Conservation (phyloP, 2,888 invertebrate genomes). For the Caenorhabditis japonica region DNA sequence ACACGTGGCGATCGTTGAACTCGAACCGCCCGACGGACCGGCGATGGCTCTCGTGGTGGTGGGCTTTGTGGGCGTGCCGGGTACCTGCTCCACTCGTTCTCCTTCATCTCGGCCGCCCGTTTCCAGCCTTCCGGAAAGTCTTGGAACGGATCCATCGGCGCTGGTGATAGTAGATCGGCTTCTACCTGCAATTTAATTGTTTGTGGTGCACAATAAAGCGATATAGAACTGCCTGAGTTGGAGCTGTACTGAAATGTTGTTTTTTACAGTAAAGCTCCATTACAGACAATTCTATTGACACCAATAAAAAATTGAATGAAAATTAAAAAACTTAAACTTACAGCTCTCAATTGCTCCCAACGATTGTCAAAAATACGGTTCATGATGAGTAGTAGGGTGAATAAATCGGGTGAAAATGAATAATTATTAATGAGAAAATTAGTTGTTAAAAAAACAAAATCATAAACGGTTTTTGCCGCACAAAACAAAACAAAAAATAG, state of each 20-base stretch:
- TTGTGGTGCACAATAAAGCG: too few species aligned
- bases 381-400: slow-evolving; percentile 10
- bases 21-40: slow-evolving; percentile 1
- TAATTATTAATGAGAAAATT: too few species aligned
- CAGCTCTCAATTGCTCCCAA: slow-evolving; percentile 39
- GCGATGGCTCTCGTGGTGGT: slow-evolving; percentile 8
- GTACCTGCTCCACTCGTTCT: slow-evolving; percentile 13
- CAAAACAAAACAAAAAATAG: too few species aligned
- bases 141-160: slow-evolving; percentile 37
- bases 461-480: too few species aligned
- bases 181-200: slow-evolving; percentile 41
- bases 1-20: neutral
- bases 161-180: slow-evolving; percentile 35
- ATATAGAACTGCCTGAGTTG: neutral
- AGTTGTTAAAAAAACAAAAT: too few species aligned
- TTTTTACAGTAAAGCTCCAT: neutral
- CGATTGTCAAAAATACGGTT: slow-evolving; percentile 13
- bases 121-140: slow-evolving; percentile 18
- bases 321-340: slow-evolving; percentile 20
- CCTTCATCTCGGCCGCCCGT: slow-evolving; percentile 21
- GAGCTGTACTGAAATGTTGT: neutral
- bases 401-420: neutral
- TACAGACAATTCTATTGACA: neutral
- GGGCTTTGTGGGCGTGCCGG: neutral
- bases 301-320: neutral